Conservation (phyloP, 2,797 vertebrate species). For the Rhinella marina region DNA sequence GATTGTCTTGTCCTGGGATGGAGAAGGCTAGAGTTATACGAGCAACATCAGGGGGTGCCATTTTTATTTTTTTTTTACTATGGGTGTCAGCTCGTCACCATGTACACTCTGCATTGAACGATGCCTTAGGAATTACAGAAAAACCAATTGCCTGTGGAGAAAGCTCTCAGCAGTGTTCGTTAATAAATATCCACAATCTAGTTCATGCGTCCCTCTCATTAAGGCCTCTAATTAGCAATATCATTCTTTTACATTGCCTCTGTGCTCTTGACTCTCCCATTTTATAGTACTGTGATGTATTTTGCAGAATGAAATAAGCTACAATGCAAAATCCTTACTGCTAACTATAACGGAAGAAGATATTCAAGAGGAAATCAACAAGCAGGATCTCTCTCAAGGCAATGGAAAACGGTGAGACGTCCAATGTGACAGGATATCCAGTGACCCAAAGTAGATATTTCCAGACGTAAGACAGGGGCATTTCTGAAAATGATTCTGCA, state of each 20-base stretch:
- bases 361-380: conserved; percentile 68
- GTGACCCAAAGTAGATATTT: too few species aligned
- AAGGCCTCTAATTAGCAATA: neutral
- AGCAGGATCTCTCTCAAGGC: conserved; percentile 42
- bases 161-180: neutral
- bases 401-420: conserved; percentile 63
- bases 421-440: neutral
- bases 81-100: too few species aligned
- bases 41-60: too few species aligned
- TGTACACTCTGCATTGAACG: too few species aligned
- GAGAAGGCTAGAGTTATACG: too few species aligned
- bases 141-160: too few species aligned
- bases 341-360: conserved; percentile 65
- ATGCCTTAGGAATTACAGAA: too few species aligned
- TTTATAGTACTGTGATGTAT: neutral
- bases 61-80: too few species aligned
- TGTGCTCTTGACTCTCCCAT: neutral
- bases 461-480: too few species aligned
- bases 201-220: neutral
- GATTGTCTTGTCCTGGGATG: too few species aligned
- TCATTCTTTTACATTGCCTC: neutral
- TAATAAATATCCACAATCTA: neutral
- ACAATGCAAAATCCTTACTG: conserved; percentile 54
- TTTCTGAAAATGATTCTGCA: too few species aligned
- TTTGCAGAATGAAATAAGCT: conserved; percentile 66